These are phyloP conservation scores for Chromis chromis DNA, from an alignment of 2,797 vertebrate genomes.

Conservation along the genomic window DNA sequence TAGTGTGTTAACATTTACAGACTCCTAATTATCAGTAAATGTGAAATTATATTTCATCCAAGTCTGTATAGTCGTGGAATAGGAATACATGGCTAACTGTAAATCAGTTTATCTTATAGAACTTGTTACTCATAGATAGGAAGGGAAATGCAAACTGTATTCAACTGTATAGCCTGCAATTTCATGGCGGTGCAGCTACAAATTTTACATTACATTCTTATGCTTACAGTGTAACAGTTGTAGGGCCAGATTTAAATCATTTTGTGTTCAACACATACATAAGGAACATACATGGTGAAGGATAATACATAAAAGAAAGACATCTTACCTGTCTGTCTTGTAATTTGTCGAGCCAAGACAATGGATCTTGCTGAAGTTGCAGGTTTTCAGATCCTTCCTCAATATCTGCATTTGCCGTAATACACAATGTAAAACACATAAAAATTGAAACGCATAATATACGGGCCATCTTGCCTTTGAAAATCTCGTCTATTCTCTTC, in stretches of 20 bases:
- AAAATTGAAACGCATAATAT: constrained; percentile 54
- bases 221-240: not conserved
- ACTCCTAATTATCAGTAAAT: not conserved
- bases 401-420: constrained; percentile 9
- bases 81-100: not conserved
- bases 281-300: not conserved
- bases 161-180: constrained; percentile 4
- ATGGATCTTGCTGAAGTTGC: constrained; percentile 36
- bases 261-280: not conserved
- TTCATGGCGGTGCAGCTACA: constrained; percentile 12
- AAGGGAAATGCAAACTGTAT: not conserved
- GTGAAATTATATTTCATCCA: not conserved
- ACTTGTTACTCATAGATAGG: not conserved
- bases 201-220: not conserved
- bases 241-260: not conserved
- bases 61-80: not conserved
- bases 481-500: not conserved
- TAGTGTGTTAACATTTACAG: not conserved
- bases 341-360: constrained; percentile 21
- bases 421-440: constrained; percentile 46
- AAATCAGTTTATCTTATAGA: not conserved
- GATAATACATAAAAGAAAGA: not conserved
- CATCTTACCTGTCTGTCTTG: constrained; percentile 59
- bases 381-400: constrained; percentile 15
- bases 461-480: constrained; percentile 40